Evolutionary conservation across 2,888 invertebrate genomes (phyloP).

Genomic region (Salticus scenicus): DNA sequence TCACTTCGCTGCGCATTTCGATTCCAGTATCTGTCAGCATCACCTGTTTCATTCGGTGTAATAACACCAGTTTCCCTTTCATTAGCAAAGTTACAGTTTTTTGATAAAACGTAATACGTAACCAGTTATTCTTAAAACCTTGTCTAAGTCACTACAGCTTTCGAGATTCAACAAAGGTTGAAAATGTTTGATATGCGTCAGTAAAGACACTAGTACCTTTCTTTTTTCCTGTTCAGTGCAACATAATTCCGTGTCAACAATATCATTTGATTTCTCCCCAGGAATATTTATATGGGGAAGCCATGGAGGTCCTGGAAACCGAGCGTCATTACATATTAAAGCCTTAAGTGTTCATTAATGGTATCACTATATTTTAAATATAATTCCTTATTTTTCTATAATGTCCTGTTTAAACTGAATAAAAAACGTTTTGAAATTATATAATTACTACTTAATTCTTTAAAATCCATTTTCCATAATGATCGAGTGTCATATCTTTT

Average conservation of each 20-base stretch:
- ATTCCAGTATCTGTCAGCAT: neutral
- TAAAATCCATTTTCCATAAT: no score
- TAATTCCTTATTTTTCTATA: no score
- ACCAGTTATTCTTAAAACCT: neutral
- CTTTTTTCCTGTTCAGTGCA: no score
- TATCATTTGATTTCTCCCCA: neutral
- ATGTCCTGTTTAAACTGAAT: no score
- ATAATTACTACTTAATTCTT: no score
- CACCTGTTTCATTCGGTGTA: neutral
- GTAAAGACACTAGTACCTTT: no score
- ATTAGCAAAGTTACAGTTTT: neutral
- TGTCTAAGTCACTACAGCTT: neutral
- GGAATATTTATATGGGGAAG: neutral
- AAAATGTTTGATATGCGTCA: neutral
- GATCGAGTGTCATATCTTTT: no score
- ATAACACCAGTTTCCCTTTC: neutral
- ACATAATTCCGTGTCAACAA: no score
- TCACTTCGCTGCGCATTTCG: neutral
- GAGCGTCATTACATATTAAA: neutral
- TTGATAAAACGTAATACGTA: neutral
- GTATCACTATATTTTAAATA: no score
- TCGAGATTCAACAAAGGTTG: neutral
- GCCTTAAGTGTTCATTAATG: no score
- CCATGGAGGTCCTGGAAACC: constrained; percentile 18
- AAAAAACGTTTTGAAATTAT: no score